These are phyloP conservation scores for Anguilla pacifica DNA, from an alignment of 2,797 vertebrate species.

Conservation along the genomic window DNA sequence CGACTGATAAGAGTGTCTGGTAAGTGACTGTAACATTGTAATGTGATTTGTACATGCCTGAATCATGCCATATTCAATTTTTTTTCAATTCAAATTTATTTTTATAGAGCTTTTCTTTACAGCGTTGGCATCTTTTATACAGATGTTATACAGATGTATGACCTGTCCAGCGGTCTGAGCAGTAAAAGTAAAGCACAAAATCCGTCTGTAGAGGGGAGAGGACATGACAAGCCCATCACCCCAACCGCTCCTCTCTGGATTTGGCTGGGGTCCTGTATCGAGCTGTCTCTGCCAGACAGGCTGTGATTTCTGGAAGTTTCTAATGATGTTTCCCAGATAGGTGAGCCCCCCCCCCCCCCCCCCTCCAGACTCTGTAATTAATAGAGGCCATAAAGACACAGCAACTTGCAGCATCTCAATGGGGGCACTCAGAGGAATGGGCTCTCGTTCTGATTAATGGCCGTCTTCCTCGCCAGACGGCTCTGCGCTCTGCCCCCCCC, in stretches of 20 bases:
- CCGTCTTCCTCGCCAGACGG: neutral
- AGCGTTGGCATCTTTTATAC: no score
- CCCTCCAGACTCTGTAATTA: neutral
- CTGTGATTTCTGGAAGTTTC: neutral
- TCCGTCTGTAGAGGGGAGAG: neutral
- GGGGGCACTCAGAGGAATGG: conserved; percentile 3
- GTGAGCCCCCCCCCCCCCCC: neutral
- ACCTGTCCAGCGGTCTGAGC: neutral
- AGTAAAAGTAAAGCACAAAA: neutral
- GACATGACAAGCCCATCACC: neutral
- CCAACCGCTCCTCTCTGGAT: neutral
- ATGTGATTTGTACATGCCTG: neutral
- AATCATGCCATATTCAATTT: no score
- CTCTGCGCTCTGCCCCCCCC: neutral
- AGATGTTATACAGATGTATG: no score
- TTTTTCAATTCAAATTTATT: no score
- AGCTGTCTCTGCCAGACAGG: neutral
- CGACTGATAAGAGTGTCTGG: no score
- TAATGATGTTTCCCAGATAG: conserved; percentile 19
- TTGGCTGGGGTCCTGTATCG: neutral
- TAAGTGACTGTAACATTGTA: no score
- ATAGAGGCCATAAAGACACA: conserved; percentile 18
- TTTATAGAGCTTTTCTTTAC: no score
- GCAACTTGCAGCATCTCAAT: neutral
- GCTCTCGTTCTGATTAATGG: conserved; percentile 3